Evolutionary conservation across 2,113 vertebrate genomes (phyloP).

Genomic region (Lamprologus speciosus): DNA sequence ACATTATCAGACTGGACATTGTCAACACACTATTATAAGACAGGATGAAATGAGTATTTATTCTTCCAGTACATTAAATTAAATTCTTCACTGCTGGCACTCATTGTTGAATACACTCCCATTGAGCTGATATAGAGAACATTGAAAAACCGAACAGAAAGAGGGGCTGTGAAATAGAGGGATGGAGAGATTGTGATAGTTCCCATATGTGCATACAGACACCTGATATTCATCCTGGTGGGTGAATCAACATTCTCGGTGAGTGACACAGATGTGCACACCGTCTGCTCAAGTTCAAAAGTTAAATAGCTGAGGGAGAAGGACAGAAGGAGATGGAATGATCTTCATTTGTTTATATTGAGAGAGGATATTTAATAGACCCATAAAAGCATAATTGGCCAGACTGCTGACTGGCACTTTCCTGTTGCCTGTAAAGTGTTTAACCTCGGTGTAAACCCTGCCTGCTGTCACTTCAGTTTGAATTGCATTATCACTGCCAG

Average conservation of each 20-base stretch:
- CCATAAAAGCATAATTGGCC: constrained; percentile 36
- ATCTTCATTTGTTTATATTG: constrained; percentile 49
- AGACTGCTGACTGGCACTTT: constrained; percentile 46
- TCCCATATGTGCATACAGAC: constrained; percentile 65
- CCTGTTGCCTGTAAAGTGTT: constrained; percentile 2
- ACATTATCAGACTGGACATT: background rate
- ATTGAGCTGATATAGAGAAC: background rate
- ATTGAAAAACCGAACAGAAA: background rate
- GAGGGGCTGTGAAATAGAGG: background rate
- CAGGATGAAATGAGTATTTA: background rate
- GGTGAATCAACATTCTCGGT: constrained; percentile 64
- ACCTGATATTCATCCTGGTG: constrained; percentile 68
- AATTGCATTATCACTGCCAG: background rate
- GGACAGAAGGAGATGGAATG: constrained; percentile 30
- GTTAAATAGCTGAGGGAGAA: constrained; percentile 15
- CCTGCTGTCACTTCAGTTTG: background rate
- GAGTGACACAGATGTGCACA: constrained; percentile 57
- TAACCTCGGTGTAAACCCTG: background rate
- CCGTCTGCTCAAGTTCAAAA: constrained; percentile 35
- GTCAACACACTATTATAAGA: background rate
- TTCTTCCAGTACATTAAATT: constrained; percentile 2
- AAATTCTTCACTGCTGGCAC: background rate
- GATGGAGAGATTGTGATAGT: constrained; percentile 40
- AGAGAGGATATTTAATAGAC: constrained; percentile 45
- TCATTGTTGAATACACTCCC: background rate